Evolutionary conservation across 2,797 vertebrate species (phyloP).

Genomic region (Macropus fuliginosus): DNA sequence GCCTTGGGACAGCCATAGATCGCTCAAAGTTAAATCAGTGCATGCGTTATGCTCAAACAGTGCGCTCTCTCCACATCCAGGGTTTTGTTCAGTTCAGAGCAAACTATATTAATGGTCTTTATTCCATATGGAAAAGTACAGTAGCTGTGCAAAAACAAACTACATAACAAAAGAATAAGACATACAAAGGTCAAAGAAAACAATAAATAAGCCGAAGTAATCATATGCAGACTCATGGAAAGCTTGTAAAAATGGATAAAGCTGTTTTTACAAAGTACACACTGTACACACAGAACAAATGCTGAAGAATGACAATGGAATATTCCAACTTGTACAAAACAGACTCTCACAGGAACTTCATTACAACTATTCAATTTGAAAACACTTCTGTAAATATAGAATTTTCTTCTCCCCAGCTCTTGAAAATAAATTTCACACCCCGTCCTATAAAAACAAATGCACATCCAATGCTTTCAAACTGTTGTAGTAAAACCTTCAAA

Average conservation of each 20-base stretch:
- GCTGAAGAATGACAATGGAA: slow-evolving; percentile 68
- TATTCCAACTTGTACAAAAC: slow-evolving; percentile 82
- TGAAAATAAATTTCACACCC: slow-evolving; percentile 72
- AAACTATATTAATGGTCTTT: slow-evolving; percentile 85
- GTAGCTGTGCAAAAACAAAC: slow-evolving; percentile 99
- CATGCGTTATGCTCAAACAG: neutral
- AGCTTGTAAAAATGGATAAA: slow-evolving; percentile 86
- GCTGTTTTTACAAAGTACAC: slow-evolving; percentile 88
- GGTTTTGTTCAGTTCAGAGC: slow-evolving; percentile 75
- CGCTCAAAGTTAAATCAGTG: slow-evolving; percentile 12
- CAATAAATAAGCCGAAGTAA: slow-evolving; percentile 96
- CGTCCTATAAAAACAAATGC: slow-evolving; percentile 65
- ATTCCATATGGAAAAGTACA: slow-evolving; percentile 90
- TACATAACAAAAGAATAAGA: slow-evolving; percentile 93
- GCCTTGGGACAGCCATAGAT: neutral
- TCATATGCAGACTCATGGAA: slow-evolving; percentile 88
- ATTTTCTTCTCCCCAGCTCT: slow-evolving; percentile 64
- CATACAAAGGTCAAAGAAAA: slow-evolving; percentile 93
- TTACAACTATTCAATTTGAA: slow-evolving; percentile 58
- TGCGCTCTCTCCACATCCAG: neutral
- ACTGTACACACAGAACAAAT: slow-evolving; percentile 86
- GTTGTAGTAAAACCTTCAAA: slow-evolving; percentile 61
- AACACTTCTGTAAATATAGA: slow-evolving; percentile 74
- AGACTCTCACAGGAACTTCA: slow-evolving; percentile 83
- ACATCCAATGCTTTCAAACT: slow-evolving; percentile 62